These are phyloP conservation scores for Huso huso DNA, from an alignment of 2,797 vertebrate species.

Conservation along the genomic window DNA sequence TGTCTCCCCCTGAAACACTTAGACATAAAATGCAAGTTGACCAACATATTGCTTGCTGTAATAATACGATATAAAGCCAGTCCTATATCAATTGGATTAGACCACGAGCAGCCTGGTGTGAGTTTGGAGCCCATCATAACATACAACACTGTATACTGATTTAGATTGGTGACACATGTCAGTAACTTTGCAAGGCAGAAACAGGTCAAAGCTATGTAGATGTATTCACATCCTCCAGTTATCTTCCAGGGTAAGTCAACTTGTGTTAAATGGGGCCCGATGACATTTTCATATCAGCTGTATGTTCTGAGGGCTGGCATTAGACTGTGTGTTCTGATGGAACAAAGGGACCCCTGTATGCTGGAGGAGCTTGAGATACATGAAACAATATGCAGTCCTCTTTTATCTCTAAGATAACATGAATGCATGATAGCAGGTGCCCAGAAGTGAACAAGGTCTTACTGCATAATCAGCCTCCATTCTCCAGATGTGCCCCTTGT, in stretches of 20 bases:
- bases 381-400: constrained; percentile 28
- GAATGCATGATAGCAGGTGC: constrained; percentile 31
- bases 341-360: constrained; percentile 18
- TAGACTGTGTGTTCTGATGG: constrained; percentile 12
- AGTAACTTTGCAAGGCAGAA: background rate
- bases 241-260: background rate
- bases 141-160: background rate
- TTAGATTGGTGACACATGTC: background rate
- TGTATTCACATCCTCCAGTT: background rate
- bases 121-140: background rate
- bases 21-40: too few relatives aligned
- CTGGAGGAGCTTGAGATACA: constrained; percentile 25
- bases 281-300: constrained; percentile 4
- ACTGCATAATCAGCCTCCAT: constrained; percentile 27
- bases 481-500: constrained; percentile 29
- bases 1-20: too few relatives aligned
- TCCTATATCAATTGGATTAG: too few relatives aligned
- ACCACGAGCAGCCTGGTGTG: too few relatives aligned
- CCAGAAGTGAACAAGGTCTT: constrained; percentile 23
- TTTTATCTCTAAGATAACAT: constrained; percentile 40
- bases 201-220: background rate
- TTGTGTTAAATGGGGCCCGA: background rate
- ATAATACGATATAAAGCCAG: too few relatives aligned
- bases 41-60: too few relatives aligned
- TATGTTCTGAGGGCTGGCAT: constrained; percentile 22